Evolutionary conservation across 2,797 vertebrate genomes (phyloP).

Genomic region (Squalus acanthias): DNA sequence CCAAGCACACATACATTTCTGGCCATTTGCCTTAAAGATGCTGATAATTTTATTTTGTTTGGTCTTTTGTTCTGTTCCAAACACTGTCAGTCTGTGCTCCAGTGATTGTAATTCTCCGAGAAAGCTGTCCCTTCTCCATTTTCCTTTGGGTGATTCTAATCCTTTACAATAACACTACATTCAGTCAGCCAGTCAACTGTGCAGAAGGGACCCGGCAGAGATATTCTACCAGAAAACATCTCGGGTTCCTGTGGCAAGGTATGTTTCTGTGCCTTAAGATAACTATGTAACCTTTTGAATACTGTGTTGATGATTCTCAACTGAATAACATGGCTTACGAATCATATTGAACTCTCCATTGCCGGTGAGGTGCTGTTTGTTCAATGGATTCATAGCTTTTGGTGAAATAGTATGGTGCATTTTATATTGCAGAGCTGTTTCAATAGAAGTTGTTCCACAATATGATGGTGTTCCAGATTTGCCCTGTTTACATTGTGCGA

Average conservation of each 20-base stretch:
- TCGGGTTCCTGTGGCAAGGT: too few relatives aligned
- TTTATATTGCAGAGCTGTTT: neutral
- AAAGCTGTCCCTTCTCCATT: slow-evolving; percentile 28
- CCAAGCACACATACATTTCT: neutral
- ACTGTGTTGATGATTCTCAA: neutral
- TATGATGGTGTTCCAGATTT: neutral
- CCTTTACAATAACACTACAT: slow-evolving; percentile 13
- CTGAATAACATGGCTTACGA: neutral
- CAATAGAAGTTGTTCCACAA: neutral
- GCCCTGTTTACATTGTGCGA: neutral
- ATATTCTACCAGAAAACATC: neutral
- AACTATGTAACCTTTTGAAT: neutral
- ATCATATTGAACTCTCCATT: neutral
- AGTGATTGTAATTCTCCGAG: slow-evolving; percentile 18
- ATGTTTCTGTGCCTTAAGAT: neutral
- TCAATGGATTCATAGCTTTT: neutral
- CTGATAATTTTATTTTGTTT: slow-evolving; percentile 43
- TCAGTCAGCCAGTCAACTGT: neutral
- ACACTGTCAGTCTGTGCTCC: slow-evolving; percentile 49
- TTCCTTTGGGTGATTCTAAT: neutral
- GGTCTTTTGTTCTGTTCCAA: slow-evolving; percentile 42
- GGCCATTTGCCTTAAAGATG: neutral
- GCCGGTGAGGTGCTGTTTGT: neutral
- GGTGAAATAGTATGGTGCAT: neutral
- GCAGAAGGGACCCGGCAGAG: neutral